A percentile compares a stretch with the other conserved stretches of the same genome.
Evolutionary conservation across 1,140 invertebrate genomes (phyloP).

Genomic region (Panulirus ornatus): DNA sequence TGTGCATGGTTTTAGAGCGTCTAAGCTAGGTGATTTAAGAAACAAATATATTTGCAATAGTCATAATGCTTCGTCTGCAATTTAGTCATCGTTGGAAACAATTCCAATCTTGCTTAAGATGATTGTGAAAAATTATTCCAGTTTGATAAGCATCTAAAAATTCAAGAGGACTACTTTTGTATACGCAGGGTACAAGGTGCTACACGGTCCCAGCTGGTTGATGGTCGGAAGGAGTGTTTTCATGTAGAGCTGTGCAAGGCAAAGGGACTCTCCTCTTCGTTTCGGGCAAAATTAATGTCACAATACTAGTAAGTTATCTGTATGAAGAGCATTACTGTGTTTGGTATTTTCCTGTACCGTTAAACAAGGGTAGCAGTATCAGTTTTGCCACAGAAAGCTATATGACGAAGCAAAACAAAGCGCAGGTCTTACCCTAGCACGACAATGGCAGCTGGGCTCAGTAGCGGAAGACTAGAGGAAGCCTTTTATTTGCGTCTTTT

Average conservation of each 20-base stretch:
- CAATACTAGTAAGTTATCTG: slow-evolving; percentile 47
- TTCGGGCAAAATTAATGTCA: slow-evolving; percentile 52
- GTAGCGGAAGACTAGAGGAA: slow-evolving; percentile 46
- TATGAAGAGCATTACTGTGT: neutral
- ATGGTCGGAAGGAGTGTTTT: slow-evolving; percentile 28
- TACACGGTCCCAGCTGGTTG: slow-evolving; percentile 16
- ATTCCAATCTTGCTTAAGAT: neutral
- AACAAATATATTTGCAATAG: neutral
- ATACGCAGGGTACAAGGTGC: neutral
- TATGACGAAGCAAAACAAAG: slow-evolving; percentile 28
- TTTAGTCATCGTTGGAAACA: too few species aligned
- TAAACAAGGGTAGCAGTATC: neutral
- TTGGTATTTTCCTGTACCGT: neutral
- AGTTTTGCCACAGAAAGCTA: neutral
- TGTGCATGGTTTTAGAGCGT: neutral
- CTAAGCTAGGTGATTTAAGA: neutral
- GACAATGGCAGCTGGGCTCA: slow-evolving; percentile 55
- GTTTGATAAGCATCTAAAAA: neutral
- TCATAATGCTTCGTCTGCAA: neutral
- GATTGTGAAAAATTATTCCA: too few species aligned
- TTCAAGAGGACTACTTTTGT: neutral
- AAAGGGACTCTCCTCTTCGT: slow-evolving; percentile 19
- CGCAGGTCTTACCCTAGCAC: slow-evolving; percentile 8
- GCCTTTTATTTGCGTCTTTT: slow-evolving; percentile 48
- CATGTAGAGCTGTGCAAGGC: slow-evolving; percentile 21